Evolutionary conservation across 2,113 vertebrate species (phyloP), one percentile per base, ranked within the genome.

Genomic region (Burhinus oedicnemus): DNA sequence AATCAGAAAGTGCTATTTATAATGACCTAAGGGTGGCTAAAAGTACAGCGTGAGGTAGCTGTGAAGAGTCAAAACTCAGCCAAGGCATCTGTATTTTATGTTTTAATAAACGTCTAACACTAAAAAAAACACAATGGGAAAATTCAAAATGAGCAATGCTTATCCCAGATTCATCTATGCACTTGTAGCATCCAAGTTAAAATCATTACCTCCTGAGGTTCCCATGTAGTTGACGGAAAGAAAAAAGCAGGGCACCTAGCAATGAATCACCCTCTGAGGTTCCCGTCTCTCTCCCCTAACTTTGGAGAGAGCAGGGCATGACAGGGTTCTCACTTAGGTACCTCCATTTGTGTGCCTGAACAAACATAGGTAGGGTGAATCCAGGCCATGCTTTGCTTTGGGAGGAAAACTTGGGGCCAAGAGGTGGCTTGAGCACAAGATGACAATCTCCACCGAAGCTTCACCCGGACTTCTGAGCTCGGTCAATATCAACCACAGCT

Each of bases 81-180:
- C 87, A 95, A 95, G 19, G 54, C 61, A 85, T 54, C 85, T 90
- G 75, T 66, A 93, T 90, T 94, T 95, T 69, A 85, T 84, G 45
- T 62, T 90, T 89, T 77, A 83, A 54, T 79, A 85, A 77, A 62
- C 36, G n/a, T 69, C 27, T 82, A 89, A 66, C 47, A 40, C 68
- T 19, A 30, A 83, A 84, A 64, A 78, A 69, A 82, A 19, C 44
- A 70, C 36, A 80, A 51, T 15, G 70, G 84, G 74, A 90, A 94
- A 76, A 87, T 60, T 74, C 45, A 42, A 75, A 70, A 49, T 7
- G 36, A 82, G 40, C 36, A 65, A 82, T 84, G 34, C 18, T 81
- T 91, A 86, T 79, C 47, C 72, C 69, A 84, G 61, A 66, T 55
- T 93, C 23, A 69, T 79, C 27, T 72, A 47, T 12, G 23, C 5